A percentile compares a stretch with the other conserved stretches of the same genome.
phyloP scores from a whole-genome alignment of 2,113 vertebrate genomes.

The Danionella cerebrum region DNA sequence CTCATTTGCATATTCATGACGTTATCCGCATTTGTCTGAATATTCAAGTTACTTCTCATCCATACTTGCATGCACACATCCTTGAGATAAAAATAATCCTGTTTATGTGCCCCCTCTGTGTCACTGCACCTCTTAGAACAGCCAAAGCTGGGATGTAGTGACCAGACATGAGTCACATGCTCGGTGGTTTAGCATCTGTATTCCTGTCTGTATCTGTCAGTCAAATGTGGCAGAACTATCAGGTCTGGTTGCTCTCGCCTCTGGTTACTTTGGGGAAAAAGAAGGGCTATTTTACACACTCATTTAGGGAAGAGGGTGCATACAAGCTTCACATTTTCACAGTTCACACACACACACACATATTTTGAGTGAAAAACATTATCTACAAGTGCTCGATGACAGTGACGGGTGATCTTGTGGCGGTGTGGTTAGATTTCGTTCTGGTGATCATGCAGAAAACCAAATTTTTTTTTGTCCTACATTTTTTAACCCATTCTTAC shows the following conservation, averaged over 20 bases:
- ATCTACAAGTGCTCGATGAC: conserved; percentile 39
- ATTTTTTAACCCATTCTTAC: too few relatives aligned
- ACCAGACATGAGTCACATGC: conserved; percentile 9
- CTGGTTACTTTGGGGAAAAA: too few relatives aligned
- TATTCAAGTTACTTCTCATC: conserved; percentile 33
- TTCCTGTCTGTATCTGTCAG: too few relatives aligned
- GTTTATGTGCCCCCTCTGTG: conserved; percentile 54
- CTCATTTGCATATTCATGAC: conserved; percentile 61
- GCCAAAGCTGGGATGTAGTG: conserved; percentile 44
- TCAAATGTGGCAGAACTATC: conserved; percentile 72
- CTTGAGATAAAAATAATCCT: conserved; percentile 63
- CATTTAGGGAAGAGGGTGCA: too few relatives aligned
- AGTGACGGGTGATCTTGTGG: too few relatives aligned
- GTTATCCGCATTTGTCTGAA: conserved; percentile 53
- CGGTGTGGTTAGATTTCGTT: too few relatives aligned
- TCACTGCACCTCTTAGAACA: conserved; percentile 43
- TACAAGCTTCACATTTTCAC: too few relatives aligned
- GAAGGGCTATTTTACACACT: conserved; percentile 2
- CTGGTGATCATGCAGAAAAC: too few relatives aligned
- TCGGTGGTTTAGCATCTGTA: too few relatives aligned
- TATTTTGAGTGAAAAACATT: neutral
- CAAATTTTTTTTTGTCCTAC: too few relatives aligned
- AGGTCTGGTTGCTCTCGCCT: conserved; percentile 65
- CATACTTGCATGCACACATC: too few relatives aligned
- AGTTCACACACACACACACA: neutral